Evolutionary conservation across 2,113 vertebrate genomes (phyloP).

Genomic region (Malurus elegans): DNA sequence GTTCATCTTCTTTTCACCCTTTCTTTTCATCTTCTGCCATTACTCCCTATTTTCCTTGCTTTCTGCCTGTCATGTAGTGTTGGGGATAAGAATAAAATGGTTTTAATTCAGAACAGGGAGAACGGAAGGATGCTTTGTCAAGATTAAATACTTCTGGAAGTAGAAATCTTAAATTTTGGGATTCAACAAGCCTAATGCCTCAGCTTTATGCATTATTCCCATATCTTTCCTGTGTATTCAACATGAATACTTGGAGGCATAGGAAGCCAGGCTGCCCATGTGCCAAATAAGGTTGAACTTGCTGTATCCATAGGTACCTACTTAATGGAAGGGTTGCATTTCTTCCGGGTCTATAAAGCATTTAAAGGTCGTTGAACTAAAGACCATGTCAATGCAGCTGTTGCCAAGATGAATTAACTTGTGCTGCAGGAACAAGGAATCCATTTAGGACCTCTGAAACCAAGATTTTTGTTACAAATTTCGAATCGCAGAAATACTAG

Average conservation of each 20-base stretch:
- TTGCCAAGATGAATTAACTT: slow-evolving; percentile 16
- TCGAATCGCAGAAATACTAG: neutral
- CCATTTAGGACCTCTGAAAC: neutral
- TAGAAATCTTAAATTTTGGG: neutral
- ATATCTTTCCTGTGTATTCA: neutral
- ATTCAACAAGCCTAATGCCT: neutral
- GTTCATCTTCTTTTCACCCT: neutral
- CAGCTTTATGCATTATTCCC: neutral
- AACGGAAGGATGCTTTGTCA: neutral
- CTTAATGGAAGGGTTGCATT: neutral
- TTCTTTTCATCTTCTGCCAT: neutral
- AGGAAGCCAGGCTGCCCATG: neutral
- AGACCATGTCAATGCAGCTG: neutral
- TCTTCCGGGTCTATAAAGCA: neutral
- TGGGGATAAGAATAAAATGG: neutral
- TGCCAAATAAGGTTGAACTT: neutral
- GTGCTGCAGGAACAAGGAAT: neutral
- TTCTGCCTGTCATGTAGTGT: neutral
- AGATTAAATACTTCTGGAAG: neutral
- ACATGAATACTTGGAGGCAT: neutral
- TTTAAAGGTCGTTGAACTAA: neutral
- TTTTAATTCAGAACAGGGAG: neutral
- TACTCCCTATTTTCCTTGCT: neutral
- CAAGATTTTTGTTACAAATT: neutral
- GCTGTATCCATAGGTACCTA: neutral